These are phyloP conservation scores for Poecilia gillii DNA, from an alignment of 2,797 vertebrate genomes.

Conservation along the genomic window DNA sequence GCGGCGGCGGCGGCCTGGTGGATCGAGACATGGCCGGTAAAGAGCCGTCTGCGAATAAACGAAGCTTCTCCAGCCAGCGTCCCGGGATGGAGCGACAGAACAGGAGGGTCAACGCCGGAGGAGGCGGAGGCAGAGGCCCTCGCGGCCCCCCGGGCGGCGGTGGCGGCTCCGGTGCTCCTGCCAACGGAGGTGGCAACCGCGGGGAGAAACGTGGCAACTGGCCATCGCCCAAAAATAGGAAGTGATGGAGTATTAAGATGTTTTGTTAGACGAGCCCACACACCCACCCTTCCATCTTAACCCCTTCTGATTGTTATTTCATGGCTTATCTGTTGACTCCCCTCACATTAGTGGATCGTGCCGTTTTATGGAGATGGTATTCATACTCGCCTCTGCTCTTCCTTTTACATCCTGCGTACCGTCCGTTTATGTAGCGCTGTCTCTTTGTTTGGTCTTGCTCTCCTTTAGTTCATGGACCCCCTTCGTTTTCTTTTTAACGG, in stretches of 20 bases:
- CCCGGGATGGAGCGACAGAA: conserved; percentile 95
- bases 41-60: conserved; percentile 83
- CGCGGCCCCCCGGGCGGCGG: conserved; percentile 77
- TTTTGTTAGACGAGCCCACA: conserved; percentile 59
- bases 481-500: neutral
- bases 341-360: conserved; percentile 77
- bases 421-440: conserved; percentile 76
- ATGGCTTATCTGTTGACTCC: conserved; percentile 64
- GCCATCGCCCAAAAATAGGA: conserved; percentile 92
- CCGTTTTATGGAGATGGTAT: conserved; percentile 74
- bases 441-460: conserved; percentile 52
- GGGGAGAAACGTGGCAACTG: conserved; percentile 86
- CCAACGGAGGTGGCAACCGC: conserved; percentile 78
- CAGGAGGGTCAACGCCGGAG: conserved; percentile 84
- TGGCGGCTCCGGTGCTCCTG: conserved; percentile 70
- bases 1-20: conserved; percentile 56
- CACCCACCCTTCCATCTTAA: conserved; percentile 43
- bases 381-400: conserved; percentile 61
- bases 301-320: conserved; percentile 57
- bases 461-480: conserved; percentile 43
- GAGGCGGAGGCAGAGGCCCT: conserved; percentile 75
- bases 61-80: conserved; percentile 94
- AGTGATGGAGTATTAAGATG: conserved; percentile 78
- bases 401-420: conserved; percentile 63
- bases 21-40: conserved; percentile 79